Percentiles rank a stretch among this genome's conserved stretches.
These are phyloP conservation scores for Synanthedon andrenaeformis DNA, from an alignment of 2,888 invertebrate genomes.

Conservation along the genomic window DNA sequence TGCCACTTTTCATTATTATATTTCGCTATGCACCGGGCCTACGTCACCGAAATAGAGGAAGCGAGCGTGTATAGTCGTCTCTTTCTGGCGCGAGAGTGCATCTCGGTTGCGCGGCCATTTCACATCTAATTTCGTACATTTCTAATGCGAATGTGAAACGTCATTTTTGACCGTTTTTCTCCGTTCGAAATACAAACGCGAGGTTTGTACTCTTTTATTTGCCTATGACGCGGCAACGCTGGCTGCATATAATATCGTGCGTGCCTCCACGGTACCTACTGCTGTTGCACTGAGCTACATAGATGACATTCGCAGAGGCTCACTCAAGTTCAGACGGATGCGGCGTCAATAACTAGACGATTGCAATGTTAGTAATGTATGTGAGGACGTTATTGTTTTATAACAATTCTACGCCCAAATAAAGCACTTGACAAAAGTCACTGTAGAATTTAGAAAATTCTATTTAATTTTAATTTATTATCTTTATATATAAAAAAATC, in stretches of 20 bases:
- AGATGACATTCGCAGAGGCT: conserved; percentile 64
- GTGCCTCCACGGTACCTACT: conserved; percentile 48
- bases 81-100: conserved; percentile 35
- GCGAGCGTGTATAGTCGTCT: conserved; percentile 39
- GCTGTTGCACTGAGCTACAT: conserved; percentile 51
- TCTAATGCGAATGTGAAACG: conserved; percentile 35
- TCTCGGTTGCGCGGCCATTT: conserved; percentile 29
- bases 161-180: conserved; percentile 18
- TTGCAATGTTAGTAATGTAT: conserved; percentile 27
- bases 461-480: no score
- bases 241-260: conserved; percentile 31
- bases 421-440: no score
- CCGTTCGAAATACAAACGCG: conserved; percentile 17
- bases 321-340: conserved; percentile 60
- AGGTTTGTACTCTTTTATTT: conserved; percentile 3
- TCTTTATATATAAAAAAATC: no score
- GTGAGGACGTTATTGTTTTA: conserved; percentile 38
- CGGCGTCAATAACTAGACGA: conserved; percentile 55
- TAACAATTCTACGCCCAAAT: conserved; percentile 19
- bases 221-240: conserved; percentile 13
- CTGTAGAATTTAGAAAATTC: no score
- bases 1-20: conserved; percentile 68
- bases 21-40: conserved; percentile 63
- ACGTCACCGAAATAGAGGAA: conserved; percentile 59
- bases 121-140: conserved; percentile 45